Percentiles rank a stretch among this genome's conserved stretches.
These are phyloP conservation scores for Glaucidium brasilianum DNA, from an alignment of 2,113 vertebrate genomes.

Conservation along the genomic window DNA sequence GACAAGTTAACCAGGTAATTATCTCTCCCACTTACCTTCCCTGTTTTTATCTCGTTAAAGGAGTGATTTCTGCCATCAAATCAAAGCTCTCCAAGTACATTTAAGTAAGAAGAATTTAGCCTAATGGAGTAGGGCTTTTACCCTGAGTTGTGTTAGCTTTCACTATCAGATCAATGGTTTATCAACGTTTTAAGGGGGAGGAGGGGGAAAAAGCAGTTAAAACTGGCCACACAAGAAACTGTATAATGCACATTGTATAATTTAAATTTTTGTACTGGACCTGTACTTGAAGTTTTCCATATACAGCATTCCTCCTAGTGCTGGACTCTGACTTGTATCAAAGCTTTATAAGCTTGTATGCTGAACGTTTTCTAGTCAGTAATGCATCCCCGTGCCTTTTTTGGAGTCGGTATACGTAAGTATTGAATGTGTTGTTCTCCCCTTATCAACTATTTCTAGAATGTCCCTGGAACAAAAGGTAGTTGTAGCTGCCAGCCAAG, in stretches of 20 bases:
- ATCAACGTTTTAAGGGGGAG: background rate
- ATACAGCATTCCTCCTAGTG: background rate
- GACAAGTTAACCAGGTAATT: conserved; percentile 84
- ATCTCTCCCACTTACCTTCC: background rate
- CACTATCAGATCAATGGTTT: background rate
- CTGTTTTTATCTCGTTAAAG: background rate
- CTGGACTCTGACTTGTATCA: background rate
- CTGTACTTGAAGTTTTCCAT: background rate
- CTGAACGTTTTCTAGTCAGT: background rate
- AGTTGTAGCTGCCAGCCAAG: background rate
- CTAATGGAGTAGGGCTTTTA: background rate
- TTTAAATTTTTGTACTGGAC: background rate
- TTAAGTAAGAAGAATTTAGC: background rate
- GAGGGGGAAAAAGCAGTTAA: background rate
- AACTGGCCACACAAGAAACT: background rate
- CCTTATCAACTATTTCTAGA: background rate
- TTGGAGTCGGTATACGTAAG: no score
- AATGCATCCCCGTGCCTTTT: background rate
- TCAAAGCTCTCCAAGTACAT: background rate
- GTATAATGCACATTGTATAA: rapidly evolving
- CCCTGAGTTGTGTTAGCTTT: background rate
- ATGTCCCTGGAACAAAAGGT: background rate
- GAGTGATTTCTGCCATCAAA: background rate
- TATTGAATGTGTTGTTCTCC: background rate
- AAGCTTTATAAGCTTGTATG: background rate